Base-by-base conservation (phyloP, 2,888 invertebrate species). In the Pycnomerus fuliginosus region DNA sequence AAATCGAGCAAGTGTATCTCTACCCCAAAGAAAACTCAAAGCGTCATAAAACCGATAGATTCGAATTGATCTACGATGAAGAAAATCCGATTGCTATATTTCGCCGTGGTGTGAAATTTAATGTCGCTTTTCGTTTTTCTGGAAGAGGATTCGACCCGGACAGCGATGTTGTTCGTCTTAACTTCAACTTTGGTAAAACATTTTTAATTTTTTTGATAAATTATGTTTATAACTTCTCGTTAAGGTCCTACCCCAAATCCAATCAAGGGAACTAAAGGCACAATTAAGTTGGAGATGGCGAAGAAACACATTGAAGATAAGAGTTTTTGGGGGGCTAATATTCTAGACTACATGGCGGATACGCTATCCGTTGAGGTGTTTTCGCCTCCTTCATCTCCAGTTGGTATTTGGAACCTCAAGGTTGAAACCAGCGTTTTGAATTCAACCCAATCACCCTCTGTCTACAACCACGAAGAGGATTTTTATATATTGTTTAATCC, bases 401-500 rank as follows among this genome's bases (percentile, higher is more conserved):
- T 87, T 1, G 87, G 87, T 0, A 69, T 77, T 47, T 88, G 87
- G 87, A 74, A 75, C 5, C 73, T 85, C 3, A 76, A 79, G 30
- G 76, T 87, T 3, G 79, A 83, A 52, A 83, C 83, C 1, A 77
- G 77, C 12, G 60, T 74, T 16, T 67, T 74, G 52, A 74, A 70
- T 29, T 67, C 69, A 12, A 63, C 50, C 7, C 62, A 70, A 2
- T 64, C 70, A 1, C 73, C 74, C 1, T 70, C 73, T 3, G 62
- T 73, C 30, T 83, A 76, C 58, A 77, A 79, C 47, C 82, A 81
- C 53, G 82, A 83, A 4, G 80, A 82, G 40, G 83, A 84, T 36
- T 66, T 90, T 40, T 89, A 85, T 70, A 72, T 91, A 12, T 74
- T 91, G 7, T 90, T 89, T 72, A 91, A 90, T 68, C 89, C 91